phyloP scores from a whole-genome alignment of 2,888 invertebrate genomes.

The Thumatha senex region DNA sequence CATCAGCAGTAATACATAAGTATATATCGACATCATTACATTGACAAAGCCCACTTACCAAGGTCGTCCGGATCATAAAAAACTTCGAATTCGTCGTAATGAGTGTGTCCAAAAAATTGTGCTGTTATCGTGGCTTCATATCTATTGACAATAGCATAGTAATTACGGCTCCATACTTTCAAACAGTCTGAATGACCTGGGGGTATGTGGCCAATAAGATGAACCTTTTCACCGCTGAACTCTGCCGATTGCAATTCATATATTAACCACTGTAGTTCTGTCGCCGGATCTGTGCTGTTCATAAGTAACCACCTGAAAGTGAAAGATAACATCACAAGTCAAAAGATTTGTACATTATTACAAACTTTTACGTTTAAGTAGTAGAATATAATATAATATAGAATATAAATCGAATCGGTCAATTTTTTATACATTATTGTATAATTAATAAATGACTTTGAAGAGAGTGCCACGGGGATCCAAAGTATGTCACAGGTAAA shows the following conservation, averaged over 20 bases:
- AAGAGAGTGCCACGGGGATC: too few species aligned
- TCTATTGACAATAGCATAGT: conserved; percentile 93
- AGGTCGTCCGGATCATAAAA: conserved; percentile 94
- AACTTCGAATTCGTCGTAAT: conserved; percentile 96
- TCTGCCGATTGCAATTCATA: conserved; percentile 97
- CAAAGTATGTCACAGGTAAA: too few species aligned
- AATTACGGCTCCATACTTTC: conserved; percentile 98
- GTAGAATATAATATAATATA: too few species aligned
- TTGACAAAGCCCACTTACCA: conserved; percentile 71
- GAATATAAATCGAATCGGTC: too few species aligned
- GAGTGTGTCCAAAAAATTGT: conserved; percentile 98
- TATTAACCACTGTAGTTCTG: conserved; percentile 97
- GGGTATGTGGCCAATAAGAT: conserved; percentile 98
- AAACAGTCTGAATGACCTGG: conserved; percentile 97
- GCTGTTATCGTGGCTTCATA: conserved; percentile 95
- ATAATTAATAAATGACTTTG: too few species aligned
- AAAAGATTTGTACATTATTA: too few species aligned
- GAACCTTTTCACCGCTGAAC: conserved; percentile 96
- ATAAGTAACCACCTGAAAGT: conserved; percentile 90
- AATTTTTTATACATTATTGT: too few species aligned
- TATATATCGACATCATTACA: conserved; percentile 8
- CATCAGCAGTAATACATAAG: too few species aligned
- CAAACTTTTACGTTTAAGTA: too few species aligned
- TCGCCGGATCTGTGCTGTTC: conserved; percentile 98
- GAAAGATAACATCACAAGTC: background rate